Evolutionary conservation across 1,140 invertebrate species (phyloP), one percentile per base, ranked within the genome.

Genomic region (Caerostris darwini): DNA sequence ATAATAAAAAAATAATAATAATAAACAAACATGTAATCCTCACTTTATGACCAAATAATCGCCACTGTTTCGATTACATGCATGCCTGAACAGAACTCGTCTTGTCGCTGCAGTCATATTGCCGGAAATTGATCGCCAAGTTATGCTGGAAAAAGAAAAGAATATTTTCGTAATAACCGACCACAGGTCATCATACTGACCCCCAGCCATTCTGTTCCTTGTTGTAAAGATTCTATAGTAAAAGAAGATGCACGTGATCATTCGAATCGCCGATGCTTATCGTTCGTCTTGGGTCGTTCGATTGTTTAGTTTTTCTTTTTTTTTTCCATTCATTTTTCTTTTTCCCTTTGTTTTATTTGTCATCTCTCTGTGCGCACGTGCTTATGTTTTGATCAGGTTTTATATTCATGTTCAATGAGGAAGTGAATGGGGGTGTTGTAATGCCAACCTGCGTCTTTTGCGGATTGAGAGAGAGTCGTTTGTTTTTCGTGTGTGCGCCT

Each of bases 371-470:
- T 54, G 50, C 19, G 54, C 90, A 91, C 90, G 69, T 91, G 90
- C 56, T 82, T 61, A 61, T 91, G 90, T 82, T 91, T 91, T 91
- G 53, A 71, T 90, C 14, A 54, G 12, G 54, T 85, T 81, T 4
- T 6, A 12, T 12, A 50, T 50, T 50, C 71, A 77, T 53, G 34
- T 34, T 34, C 34, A 34, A 34, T 34, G 34, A 77, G 71, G 71
- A 77, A 77, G 71, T 77, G 3, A 34, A 34, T 34, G 10, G 14
- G 7, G 5, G 17, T 19, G 67, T 69, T 19, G 17, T 19, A 19
- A n/a, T 17, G 17, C 61, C 61, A 14, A 17, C 17, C 61, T 34
- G 61, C 12, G 50, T 81, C 50, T 5, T 34, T 50, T 81, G 71
- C 19, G 50, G 71, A 81, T 81, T 34, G 53, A 14, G 71, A 10